These are phyloP conservation scores for Smittia sp. DNA, from an alignment of 2,888 invertebrate genomes.

Conservation along the genomic window DNA sequence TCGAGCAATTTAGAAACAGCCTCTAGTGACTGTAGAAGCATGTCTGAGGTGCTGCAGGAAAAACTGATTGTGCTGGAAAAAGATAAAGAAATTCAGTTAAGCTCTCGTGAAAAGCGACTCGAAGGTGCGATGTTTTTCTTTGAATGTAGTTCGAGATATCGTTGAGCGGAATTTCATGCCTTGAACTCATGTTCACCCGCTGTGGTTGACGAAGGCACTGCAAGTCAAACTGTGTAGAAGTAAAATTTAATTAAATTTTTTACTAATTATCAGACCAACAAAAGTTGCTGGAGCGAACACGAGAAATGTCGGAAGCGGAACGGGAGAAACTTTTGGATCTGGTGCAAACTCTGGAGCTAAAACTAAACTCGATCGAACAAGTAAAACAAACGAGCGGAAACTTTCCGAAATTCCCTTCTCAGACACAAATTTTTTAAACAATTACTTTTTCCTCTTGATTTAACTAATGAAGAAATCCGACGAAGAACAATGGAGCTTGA, in stretches of 20 bases:
- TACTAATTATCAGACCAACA: constrained; percentile 46
- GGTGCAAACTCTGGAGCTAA: constrained; percentile 50
- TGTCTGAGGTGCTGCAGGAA: constrained; percentile 48
- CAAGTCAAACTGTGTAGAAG: not conserved
- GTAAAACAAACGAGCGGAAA: constrained; percentile 9
- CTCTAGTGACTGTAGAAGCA: constrained; percentile 47
- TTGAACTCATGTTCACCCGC: no score
- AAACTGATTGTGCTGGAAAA: constrained; percentile 47
- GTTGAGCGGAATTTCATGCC: no score
- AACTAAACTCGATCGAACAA: constrained; percentile 48
- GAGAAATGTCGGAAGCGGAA: constrained; percentile 49
- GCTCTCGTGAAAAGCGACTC: constrained; percentile 48
- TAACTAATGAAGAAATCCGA: constrained; percentile 46
- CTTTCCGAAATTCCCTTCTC: not conserved
- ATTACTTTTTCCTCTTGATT: constrained; percentile 1
- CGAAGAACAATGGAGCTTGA: constrained; percentile 52
- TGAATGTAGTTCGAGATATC: no score
- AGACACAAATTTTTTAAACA: constrained; percentile 1
- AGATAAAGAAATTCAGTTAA: constrained; percentile 49
- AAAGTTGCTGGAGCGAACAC: constrained; percentile 47
- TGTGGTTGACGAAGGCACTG: not conserved
- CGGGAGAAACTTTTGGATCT: constrained; percentile 50
- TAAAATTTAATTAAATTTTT: constrained; percentile 24
- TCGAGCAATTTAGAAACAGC: constrained; percentile 49
- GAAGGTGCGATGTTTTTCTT: constrained; percentile 43